These are phyloP conservation scores for Doris montereyensis DNA, from an alignment of 2,888 invertebrate genomes.

Conservation along the genomic window DNA sequence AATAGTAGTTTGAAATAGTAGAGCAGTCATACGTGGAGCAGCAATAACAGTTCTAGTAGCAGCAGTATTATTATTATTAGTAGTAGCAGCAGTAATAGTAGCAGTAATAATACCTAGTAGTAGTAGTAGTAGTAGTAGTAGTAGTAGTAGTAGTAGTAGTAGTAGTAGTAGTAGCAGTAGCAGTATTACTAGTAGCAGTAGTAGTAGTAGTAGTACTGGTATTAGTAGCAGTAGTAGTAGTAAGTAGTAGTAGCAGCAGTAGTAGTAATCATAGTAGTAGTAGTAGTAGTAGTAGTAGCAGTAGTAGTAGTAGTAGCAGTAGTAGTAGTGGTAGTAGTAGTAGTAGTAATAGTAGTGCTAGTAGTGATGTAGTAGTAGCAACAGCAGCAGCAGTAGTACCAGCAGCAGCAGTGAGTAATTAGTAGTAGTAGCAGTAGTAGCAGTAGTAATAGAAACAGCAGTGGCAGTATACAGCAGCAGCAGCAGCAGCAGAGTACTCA, in stretches of 20 bases:
- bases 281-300: conserved; percentile 20
- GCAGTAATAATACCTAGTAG: conserved; percentile 33
- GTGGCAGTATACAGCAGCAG: neutral
- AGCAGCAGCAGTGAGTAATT: neutral
- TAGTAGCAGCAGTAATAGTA: conserved; percentile 32
- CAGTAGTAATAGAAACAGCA: neutral
- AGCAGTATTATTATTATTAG: conserved; percentile 18
- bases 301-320: conserved; percentile 20
- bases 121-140: conserved; percentile 34
- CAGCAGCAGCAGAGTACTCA: neutral
- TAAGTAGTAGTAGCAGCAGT: neutral
- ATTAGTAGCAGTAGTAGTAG: neutral
- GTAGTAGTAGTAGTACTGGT: conserved; percentile 30
- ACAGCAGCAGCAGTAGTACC: conserved; percentile 6
- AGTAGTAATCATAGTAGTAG: conserved; percentile 10
- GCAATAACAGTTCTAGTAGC: neutral
- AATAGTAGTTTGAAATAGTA: too few relatives aligned
- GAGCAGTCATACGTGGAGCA: too few relatives aligned
- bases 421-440: conserved; percentile 3
- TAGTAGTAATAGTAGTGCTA: conserved; percentile 1
- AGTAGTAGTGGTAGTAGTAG: conserved; percentile 20
- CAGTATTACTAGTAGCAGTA: conserved; percentile 27
- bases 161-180: conserved; percentile 31
- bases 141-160: conserved; percentile 31
- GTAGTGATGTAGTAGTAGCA: neutral